Evolutionary conservation across 2,113 vertebrate species (phyloP).

Genomic region (Rhinolophus sinicus): DNA sequence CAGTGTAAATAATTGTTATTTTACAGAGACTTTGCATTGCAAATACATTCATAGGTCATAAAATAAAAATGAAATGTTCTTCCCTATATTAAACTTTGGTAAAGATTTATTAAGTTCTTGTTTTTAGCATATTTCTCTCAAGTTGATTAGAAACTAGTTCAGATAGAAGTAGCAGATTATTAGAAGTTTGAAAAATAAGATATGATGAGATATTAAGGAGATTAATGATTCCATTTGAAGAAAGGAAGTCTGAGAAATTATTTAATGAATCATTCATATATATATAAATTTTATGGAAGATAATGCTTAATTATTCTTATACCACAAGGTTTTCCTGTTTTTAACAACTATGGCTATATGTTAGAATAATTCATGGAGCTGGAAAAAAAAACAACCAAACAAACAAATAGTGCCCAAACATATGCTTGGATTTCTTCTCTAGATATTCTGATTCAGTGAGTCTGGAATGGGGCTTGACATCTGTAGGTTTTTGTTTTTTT

Average conservation of each 20-base stretch:
- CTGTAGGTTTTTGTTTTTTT: background rate
- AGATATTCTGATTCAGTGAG: background rate
- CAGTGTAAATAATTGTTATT: background rate
- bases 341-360: background rate
- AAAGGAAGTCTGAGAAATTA: constrained; percentile 25
- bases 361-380: background rate
- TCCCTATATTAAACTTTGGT: background rate
- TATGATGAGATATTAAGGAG: background rate
- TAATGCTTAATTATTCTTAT: background rate
- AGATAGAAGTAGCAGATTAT: background rate
- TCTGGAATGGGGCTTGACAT: background rate
- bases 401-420: background rate
- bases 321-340: background rate
- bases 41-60: background rate
- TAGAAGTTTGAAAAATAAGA: constrained; percentile 7
- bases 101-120: background rate
- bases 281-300: background rate
- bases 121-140: background rate
- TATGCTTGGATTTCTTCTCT: background rate
- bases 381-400: background rate
- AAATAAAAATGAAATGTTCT: constrained; percentile 7
- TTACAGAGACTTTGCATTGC: background rate
- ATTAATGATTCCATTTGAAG: constrained; percentile 11
- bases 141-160: constrained; percentile 11
- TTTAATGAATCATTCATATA: background rate